These are phyloP conservation scores for Eremobia ochroleuca DNA, from an alignment of 2,888 invertebrate genomes.

Conservation along the genomic window DNA sequence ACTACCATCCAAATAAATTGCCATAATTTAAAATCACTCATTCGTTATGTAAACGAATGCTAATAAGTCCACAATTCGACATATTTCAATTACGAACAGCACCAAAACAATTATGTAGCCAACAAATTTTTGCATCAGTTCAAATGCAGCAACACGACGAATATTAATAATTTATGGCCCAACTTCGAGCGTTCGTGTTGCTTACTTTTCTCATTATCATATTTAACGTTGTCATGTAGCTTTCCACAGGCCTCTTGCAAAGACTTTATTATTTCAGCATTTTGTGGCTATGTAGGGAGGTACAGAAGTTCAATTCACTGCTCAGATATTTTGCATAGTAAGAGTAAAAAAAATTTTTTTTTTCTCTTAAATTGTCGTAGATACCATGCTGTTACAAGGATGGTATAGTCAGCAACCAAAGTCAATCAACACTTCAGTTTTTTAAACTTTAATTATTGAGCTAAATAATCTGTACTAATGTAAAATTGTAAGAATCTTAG, in stretches of 20 bases:
- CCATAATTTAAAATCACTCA: slow-evolving; percentile 26
- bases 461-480: no score
- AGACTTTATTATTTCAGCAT: slow-evolving; percentile 78
- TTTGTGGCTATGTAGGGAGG: slow-evolving; percentile 46
- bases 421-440: no score
- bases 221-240: slow-evolving; percentile 81
- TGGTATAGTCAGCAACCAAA: no score
- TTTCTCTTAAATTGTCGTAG: not conserved
- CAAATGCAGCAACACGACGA: slow-evolving; percentile 63
- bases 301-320: slow-evolving; percentile 35
- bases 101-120: slow-evolving; percentile 49
- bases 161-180: slow-evolving; percentile 80
- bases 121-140: slow-evolving; percentile 50
- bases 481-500: no score
- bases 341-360: no score
- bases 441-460: no score
- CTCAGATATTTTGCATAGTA: not conserved
- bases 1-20: slow-evolving; percentile 6
- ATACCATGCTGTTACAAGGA: not conserved
- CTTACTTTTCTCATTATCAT: slow-evolving; percentile 82
- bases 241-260: slow-evolving; percentile 65
- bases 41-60: slow-evolving; percentile 25
- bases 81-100: slow-evolving; percentile 39
- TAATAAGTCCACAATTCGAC: slow-evolving; percentile 22
- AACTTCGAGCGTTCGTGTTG: slow-evolving; percentile 78